These are phyloP conservation scores for Oscheius sp. DNA, from an alignment of 2,888 invertebrate genomes.

Conservation along the genomic window DNA sequence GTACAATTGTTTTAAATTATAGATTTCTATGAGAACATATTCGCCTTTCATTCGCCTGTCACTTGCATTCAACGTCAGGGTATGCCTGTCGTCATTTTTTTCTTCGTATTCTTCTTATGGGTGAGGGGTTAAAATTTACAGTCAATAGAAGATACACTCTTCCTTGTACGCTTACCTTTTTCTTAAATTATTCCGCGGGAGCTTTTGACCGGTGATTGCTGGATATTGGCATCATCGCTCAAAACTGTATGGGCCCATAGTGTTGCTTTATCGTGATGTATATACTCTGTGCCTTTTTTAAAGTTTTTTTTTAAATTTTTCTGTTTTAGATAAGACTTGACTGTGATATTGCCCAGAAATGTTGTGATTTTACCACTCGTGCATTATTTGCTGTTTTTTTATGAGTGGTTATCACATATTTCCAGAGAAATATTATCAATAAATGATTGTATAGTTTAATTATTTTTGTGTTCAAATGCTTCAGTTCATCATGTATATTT, in stretches of 20 bases:
- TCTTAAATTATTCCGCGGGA: background rate
- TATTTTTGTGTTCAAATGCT: too few species aligned
- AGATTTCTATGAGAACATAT: background rate
- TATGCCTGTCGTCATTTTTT: background rate
- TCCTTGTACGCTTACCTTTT: background rate
- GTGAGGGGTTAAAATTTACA: constrained; percentile 22
- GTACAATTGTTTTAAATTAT: background rate
- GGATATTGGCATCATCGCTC: background rate
- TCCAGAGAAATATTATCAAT: constrained; percentile 25
- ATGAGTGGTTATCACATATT: constrained; percentile 12
- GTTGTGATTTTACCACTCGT: background rate
- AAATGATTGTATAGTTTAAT: too few species aligned
- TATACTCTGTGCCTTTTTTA: constrained; percentile 27
- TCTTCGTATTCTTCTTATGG: constrained; percentile 12
- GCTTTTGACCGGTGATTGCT: constrained; percentile 3
- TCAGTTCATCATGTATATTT: too few species aligned
- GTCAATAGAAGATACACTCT: background rate
- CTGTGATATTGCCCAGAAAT: constrained; percentile 23
- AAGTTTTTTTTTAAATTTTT: too few species aligned
- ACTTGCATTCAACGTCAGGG: constrained; percentile 19
- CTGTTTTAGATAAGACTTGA: constrained; percentile 5
- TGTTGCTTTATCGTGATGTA: constrained; percentile 20
- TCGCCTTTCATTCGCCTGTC: constrained; percentile 1
- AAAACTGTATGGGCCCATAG: background rate
- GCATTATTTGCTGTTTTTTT: background rate